These are phyloP conservation scores for Astyanax mexicanus DNA, from an alignment of 2,797 vertebrate genomes.

Conservation along the genomic window DNA sequence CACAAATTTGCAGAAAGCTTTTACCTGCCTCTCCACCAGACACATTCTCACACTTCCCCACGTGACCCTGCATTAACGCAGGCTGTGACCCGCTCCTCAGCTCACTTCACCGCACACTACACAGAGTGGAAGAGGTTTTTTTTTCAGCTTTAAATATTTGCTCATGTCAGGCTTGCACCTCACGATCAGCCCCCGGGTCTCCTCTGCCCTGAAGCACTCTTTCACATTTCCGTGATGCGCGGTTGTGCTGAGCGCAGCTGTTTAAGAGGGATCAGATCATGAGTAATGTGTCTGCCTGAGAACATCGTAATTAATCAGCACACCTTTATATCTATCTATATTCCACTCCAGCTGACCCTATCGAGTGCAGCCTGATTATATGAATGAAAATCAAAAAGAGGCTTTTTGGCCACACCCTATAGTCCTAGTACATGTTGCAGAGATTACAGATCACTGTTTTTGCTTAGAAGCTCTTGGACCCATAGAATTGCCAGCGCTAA, in stretches of 20 bases:
- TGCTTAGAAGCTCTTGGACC: neutral
- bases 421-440: neutral
- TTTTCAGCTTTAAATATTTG: slow-evolving; percentile 1
- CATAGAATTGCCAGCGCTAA: neutral
- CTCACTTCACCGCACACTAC: neutral
- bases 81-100: neutral
- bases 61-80: neutral
- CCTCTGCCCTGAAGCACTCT: neutral
- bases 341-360: neutral
- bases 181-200: neutral
- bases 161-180: neutral
- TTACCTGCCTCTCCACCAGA: neutral
- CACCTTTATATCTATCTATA: neutral
- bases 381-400: neutral
- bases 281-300: neutral
- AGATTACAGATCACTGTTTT: neutral
- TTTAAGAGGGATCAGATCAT: neutral
- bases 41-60: neutral
- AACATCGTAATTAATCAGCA: neutral
- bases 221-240: neutral
- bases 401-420: neutral
- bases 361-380: neutral
- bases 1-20: neutral
- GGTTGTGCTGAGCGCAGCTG: neutral
- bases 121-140: neutral